Evolutionary conservation across 2,888 invertebrate genomes (phyloP).

Genomic region (Torymus texanus): DNA sequence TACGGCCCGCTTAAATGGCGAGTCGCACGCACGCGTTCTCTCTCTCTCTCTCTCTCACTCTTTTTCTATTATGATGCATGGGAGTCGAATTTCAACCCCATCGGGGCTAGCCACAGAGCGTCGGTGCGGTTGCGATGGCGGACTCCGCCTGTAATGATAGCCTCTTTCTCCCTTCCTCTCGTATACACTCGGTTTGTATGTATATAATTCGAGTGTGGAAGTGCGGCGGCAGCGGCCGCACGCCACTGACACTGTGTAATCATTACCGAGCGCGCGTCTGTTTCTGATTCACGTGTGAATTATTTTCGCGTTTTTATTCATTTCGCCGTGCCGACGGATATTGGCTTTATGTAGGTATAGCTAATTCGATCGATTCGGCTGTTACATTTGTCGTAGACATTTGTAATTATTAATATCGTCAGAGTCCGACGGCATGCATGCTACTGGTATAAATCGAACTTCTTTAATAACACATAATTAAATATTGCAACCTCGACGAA

Average conservation of each 20-base stretch:
- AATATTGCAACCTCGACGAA: no score
- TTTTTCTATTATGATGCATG: slow-evolving; percentile 70
- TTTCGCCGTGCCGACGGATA: not conserved
- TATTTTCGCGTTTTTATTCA: not conserved
- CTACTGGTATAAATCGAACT: no score
- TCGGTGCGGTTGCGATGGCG: slow-evolving; percentile 48
- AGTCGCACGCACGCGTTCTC: not conserved
- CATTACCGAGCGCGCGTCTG: slow-evolving; percentile 56
- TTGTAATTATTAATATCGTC: no score
- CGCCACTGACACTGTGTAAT: slow-evolving; percentile 70
- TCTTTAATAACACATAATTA: no score
- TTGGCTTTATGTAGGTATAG: not conserved
- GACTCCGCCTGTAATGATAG: slow-evolving; percentile 33
- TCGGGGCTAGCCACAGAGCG: slow-evolving; percentile 68
- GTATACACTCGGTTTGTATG: not conserved
- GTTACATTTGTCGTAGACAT: no score
- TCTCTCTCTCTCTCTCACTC: slow-evolving; percentile 15
- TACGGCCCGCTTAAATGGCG: slow-evolving; percentile 25
- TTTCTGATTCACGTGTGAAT: slow-evolving; percentile 43
- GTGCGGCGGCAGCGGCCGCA: not conserved
- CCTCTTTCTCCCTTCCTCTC: slow-evolving; percentile 28
- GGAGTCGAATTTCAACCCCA: slow-evolving; percentile 74
- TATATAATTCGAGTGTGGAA: slow-evolving; percentile 19
- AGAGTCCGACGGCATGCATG: no score
- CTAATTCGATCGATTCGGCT: no score